Evolutionary conservation across 2,113 vertebrate genomes (phyloP).

Genomic region (Merops nubicus): DNA sequence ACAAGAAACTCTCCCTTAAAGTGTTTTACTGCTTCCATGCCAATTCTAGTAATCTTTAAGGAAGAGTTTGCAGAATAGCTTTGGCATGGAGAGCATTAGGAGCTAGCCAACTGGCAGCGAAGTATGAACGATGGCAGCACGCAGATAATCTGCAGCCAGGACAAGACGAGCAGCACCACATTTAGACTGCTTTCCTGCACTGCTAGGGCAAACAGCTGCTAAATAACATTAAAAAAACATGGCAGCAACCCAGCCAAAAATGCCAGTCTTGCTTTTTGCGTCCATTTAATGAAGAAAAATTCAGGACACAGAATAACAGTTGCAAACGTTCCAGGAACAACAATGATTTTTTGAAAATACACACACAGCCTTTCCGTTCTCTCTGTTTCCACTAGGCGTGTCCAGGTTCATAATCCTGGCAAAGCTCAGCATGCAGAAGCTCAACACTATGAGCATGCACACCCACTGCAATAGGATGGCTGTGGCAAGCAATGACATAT

Average conservation of each 20-base stretch:
- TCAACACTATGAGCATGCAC: accelerated
- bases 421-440: neutral
- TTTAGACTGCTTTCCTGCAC: neutral
- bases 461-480: neutral
- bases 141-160: neutral
- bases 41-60: neutral
- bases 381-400: neutral
- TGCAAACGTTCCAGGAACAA: neutral
- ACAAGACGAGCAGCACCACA: neutral
- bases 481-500: neutral
- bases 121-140: neutral
- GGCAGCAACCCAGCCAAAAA: neutral
- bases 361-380: neutral
- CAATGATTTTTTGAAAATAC: neutral
- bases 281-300: neutral
- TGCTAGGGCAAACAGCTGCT: neutral
- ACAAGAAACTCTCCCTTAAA: neutral
- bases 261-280: neutral
- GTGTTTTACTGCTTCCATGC: neutral
- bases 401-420: neutral
- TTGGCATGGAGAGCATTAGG: neutral
- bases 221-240: neutral
- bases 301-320: neutral
- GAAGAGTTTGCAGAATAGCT: neutral
- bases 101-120: neutral